Conservation (phyloP, 2,113 vertebrate species). For the Neodon shergylaensis region DNA sequence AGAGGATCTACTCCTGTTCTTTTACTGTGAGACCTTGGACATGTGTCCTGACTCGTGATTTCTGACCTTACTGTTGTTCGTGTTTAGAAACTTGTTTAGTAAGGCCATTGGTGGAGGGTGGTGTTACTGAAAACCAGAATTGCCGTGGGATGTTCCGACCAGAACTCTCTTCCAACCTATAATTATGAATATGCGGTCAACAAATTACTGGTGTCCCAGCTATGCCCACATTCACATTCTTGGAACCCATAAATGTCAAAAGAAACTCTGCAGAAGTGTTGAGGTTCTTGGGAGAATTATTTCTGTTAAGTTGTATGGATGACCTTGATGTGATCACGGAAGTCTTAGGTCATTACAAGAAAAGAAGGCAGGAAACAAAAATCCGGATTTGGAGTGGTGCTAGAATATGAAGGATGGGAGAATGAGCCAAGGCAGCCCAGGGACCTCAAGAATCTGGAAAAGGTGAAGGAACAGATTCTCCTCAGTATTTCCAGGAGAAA, state of each 20-base stretch:
- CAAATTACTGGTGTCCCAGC: background rate
- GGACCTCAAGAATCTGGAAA: background rate
- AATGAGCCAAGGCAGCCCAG: background rate
- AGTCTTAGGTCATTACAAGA: background rate
- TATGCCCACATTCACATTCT: background rate
- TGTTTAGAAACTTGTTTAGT: conserved; percentile 12
- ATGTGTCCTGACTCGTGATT: background rate
- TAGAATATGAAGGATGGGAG: background rate
- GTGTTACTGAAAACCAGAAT: background rate
- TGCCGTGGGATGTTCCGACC: background rate
- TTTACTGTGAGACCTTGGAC: background rate
- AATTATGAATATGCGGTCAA: background rate
- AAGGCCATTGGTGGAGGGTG: background rate
- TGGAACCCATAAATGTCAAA: background rate
- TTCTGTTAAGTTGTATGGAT: background rate
- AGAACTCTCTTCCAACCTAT: background rate
- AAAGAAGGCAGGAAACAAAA: background rate
- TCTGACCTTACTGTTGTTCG: background rate
- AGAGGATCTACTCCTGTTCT: background rate
- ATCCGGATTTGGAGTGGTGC: background rate
- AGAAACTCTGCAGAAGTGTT: background rate
- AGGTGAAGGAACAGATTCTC: background rate
- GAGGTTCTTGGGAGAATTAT: background rate
- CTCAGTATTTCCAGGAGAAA: background rate
- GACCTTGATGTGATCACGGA: background rate